phyloP scores from a whole-genome alignment of 2,113 vertebrate species.

The Eidolon helvum region DNA sequence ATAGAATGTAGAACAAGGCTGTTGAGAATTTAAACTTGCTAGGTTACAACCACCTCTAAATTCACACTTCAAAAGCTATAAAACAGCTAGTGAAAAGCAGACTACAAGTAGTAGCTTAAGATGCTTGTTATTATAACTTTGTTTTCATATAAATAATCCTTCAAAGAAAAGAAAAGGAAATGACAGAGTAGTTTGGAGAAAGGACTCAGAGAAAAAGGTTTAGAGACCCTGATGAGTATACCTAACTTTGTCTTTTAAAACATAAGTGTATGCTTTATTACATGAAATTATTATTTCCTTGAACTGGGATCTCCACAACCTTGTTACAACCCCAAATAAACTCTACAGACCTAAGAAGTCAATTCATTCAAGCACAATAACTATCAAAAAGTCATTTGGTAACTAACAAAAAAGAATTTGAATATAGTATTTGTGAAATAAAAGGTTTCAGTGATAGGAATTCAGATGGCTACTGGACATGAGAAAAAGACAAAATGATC shows the following conservation, averaged over 20 bases:
- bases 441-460: not conserved
- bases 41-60: not conserved
- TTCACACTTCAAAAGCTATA: not conserved
- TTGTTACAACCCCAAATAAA: slow-evolving; percentile 38
- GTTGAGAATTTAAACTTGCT: not conserved
- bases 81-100: not conserved
- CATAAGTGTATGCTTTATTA: not conserved
- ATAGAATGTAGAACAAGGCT: not conserved
- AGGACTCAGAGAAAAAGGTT: not conserved
- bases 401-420: slow-evolving; percentile 31
- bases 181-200: not conserved
- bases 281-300: not conserved
- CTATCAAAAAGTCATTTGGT: not conserved
- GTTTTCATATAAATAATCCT: not conserved
- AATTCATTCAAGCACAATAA: not conserved
- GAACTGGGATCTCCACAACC: not conserved
- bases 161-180: not conserved
- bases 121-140: slow-evolving; percentile 17
- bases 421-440: not conserved
- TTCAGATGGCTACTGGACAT: not conserved
- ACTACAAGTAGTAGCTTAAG: not conserved
- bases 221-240: not conserved
- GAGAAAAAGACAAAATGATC: not conserved
- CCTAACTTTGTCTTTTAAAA: slow-evolving; percentile 31
- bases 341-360: not conserved